Percentiles rank a stretch among this genome's conserved stretches.
Evolutionary conservation across 1,140 invertebrate species (phyloP).

Genomic region (Drosophila murphyi): DNA sequence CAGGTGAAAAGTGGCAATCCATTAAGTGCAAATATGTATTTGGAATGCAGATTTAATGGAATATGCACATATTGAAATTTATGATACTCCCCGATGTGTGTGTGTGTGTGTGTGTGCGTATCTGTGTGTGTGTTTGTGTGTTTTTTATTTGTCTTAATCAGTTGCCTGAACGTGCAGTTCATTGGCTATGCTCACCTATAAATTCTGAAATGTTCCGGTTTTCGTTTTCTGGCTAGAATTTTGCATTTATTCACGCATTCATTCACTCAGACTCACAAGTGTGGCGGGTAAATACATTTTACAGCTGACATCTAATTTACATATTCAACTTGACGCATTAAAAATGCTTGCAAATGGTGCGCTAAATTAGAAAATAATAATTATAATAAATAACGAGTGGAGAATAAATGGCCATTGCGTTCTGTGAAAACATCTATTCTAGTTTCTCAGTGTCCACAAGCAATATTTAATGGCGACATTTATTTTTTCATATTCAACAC

Average conservation of each 20-base stretch:
- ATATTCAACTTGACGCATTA: too few relatives aligned
- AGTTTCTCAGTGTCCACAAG: too few relatives aligned
- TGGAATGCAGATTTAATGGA: conserved; percentile 53
- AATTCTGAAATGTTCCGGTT: conserved; percentile 24
- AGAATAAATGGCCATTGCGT: too few relatives aligned
- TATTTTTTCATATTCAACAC: not conserved
- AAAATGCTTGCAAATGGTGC: too few relatives aligned
- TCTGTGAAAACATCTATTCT: too few relatives aligned
- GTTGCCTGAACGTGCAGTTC: conserved; percentile 45
- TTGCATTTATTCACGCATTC: not conserved
- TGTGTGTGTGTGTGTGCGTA: not conserved
- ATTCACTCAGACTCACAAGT: not conserved
- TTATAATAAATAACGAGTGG: not conserved
- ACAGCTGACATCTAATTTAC: not conserved
- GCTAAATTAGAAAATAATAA: not conserved
- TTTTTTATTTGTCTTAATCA: conserved; percentile 30
- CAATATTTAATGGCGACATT: too few relatives aligned
- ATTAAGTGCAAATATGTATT: conserved; percentile 46
- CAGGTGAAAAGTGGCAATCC: conserved; percentile 28
- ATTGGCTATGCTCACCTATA: conserved; percentile 24
- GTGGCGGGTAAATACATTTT: not conserved
- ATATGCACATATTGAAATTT: conserved; percentile 55
- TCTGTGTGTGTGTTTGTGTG: not conserved
- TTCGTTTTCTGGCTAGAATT: conserved; percentile 14
- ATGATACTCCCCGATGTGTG: conserved; percentile 32